Base-by-base conservation (phyloP, 2,797 vertebrate genomes). In the Manis crassicaudata region DNA sequence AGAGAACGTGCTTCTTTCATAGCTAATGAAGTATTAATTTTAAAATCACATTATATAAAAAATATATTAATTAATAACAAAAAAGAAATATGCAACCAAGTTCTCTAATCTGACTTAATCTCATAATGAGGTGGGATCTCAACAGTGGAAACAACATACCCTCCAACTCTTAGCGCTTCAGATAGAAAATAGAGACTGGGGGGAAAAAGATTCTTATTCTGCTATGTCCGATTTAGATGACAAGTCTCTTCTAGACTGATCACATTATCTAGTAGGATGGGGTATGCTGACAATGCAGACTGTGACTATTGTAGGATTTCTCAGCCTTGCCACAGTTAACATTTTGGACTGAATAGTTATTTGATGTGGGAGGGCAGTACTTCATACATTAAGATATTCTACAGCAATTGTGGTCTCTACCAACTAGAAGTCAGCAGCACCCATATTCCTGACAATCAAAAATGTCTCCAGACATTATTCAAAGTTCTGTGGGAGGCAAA, bases 11-110 rank as follows among this genome's bases (percentile, higher is more conserved):
- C 1, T 35, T 54, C 16, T 84, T 90, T 56, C 3, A 46, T 58
- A 73, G 70, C 3, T 2, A 21, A 75, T 23, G 9, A 29, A 73
- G 18, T 12, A 87, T 37, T 84, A 63, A 58, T 27, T 50, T 82
- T 60, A 85, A 63, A n/a, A 63, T 8, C 90, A 67, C 46, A 67
- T 8, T 16, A 63, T 1, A 54, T 12, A 85, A 75, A 68, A 20
- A 86, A 75, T 62, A 73, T 79, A 52, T 56, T 35, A 90, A 50
- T 80, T 65, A 91, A 65, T 82, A 84, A 35, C 29, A 56, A 93
- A 93, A 88, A 80, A 32, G 37, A 67, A 88, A 29, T 40, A 35
- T 13, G 68, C 14, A 80, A 27, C 7, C n/a, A 13, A 73, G 65
- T 88, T 92, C 9, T 52, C 5, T 37, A 88, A 62, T 73, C 27